Evolutionary conservation across 1,140 invertebrate genomes (phyloP).

Genomic region (Eriocheir sinensis): DNA sequence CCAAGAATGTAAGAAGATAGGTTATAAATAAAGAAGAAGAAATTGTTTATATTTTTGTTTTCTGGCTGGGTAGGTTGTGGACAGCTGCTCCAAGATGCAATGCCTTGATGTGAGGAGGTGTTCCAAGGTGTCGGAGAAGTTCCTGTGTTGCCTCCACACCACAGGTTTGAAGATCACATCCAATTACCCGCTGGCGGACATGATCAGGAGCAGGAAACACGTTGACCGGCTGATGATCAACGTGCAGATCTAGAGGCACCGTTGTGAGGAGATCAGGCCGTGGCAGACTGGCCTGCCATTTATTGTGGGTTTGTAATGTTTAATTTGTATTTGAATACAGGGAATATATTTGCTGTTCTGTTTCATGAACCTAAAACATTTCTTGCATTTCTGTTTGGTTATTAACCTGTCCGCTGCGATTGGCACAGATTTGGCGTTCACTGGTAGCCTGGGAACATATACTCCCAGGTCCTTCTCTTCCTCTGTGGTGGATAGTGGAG

Average conservation of each 20-base stretch:
- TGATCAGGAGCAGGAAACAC: conserved; percentile 5
- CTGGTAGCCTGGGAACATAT: too few relatives aligned
- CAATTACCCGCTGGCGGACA: neutral
- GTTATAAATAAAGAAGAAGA: neutral
- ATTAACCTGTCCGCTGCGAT: too few relatives aligned
- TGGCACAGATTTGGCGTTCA: too few relatives aligned
- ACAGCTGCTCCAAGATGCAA: neutral
- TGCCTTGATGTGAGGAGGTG: neutral
- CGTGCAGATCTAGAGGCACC: neutral
- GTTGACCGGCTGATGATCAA: neutral
- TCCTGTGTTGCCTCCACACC: neutral
- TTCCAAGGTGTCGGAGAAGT: neutral
- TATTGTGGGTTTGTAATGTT: too few relatives aligned
- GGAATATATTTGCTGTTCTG: too few relatives aligned
- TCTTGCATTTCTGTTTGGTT: too few relatives aligned
- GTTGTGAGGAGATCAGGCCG: too few relatives aligned
- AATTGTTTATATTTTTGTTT: neutral
- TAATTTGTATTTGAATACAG: too few relatives aligned
- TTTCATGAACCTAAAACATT: too few relatives aligned
- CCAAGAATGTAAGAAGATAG: neutral
- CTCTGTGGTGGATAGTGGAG: too few relatives aligned
- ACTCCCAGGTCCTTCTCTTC: too few relatives aligned
- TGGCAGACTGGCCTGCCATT: too few relatives aligned
- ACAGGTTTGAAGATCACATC: neutral
- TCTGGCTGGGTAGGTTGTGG: neutral